Evolutionary conservation across 1,140 invertebrate genomes (phyloP), one percentile per base, ranked within the genome.

Genomic region (Leptinotarsa undecemlineata): DNA sequence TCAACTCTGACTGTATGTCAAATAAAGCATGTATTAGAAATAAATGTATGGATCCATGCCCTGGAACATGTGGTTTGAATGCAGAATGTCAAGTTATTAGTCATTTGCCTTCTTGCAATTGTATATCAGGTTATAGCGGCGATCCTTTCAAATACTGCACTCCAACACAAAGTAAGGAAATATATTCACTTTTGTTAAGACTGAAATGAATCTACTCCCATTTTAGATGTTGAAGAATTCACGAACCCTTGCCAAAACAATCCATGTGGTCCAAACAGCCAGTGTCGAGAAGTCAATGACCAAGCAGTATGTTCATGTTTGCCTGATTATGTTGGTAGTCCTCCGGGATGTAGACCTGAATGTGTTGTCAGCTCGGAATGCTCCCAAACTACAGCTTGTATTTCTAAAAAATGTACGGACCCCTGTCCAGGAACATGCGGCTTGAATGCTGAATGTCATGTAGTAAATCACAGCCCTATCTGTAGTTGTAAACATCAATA

Each of bases 1-100:
- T 90, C 0, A 90, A 91, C 81, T 88, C 88, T 3, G 92, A 93
- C 79, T 93, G 92, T 81, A 85, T 91, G 11, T 87, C 91, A 19
- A 90, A 92, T 80, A 89, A 86, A 78, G 91, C 91, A 19, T 93
- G 92, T 79, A 88, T 91, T 69, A 87, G 89, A 79, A 88, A 90
- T 76, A 92, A 91, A 82, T 94, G 92, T 80, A 86, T 89, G 71
- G 90, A 93, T 84, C 92, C 92, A 15, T 94, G 92, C 81, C 90
- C 90, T 3, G 92, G 92, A 73, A 90, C 88, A 26, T 93, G 92
- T 83, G 92, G 92, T 17, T 86, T 87, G 72, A 94, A 94, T 85
- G 91, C 93, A 6, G 85, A 91, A 23, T 95, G 93, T 81, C 90
- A 90, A 84, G 90, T 93, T 2, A 87, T 91, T 8, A 91, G 93